These are phyloP conservation scores for Sarcophaga carnaria DNA, from an alignment of 2,888 invertebrate species.

Conservation along the genomic window DNA sequence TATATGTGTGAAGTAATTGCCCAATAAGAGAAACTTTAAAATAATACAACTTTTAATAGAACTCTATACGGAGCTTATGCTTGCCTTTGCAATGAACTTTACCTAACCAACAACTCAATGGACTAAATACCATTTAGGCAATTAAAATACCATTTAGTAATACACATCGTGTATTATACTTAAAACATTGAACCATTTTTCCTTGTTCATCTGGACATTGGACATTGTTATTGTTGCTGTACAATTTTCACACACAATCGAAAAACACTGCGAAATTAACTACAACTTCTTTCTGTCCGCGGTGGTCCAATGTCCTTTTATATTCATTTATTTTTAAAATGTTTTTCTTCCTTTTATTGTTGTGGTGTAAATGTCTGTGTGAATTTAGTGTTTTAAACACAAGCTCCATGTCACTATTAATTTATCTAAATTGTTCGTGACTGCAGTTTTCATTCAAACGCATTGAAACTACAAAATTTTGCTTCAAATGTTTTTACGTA, in stretches of 20 bases:
- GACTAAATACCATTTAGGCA: constrained; percentile 2
- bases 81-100: no score
- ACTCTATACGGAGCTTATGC: no score
- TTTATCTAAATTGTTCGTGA: constrained; percentile 39
- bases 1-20: no score
- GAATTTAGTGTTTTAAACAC: constrained; percentile 4
- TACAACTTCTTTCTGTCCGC: not conserved
- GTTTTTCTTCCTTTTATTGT: not conserved
- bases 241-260: not conserved
- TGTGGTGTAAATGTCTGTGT: not conserved
- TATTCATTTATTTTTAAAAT: no score
- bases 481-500: constrained; percentile 6
- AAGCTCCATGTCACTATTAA: constrained; percentile 31
- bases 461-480: not conserved
- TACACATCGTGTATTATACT: not conserved
- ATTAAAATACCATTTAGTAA: constrained; percentile 21
- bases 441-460: constrained; percentile 24
- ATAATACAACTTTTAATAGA: no score
- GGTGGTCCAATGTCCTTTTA: no score
- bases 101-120: not conserved
- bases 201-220: no score
- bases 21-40: no score
- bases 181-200: no score
- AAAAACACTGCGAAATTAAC: not conserved
- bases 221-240: no score